Conservation (phyloP, 2,888 invertebrate species). For the Hyposoter dolosus region DNA sequence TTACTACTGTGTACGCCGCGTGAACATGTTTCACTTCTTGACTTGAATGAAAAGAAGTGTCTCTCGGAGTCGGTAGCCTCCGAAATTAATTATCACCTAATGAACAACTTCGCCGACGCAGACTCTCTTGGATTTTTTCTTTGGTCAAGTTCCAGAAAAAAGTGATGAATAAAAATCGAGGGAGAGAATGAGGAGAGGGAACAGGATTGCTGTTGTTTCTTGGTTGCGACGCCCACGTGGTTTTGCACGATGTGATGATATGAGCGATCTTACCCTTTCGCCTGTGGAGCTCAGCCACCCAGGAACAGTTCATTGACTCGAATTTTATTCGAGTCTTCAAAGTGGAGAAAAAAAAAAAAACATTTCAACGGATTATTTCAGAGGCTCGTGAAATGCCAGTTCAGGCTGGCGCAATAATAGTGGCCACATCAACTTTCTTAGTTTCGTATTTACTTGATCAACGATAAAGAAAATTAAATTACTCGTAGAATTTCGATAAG, state of each 20-base stretch:
- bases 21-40: constrained; percentile 47
- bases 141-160: constrained; percentile 7
- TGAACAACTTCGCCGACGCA: constrained; percentile 71
- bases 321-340: not conserved
- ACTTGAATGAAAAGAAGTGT: constrained; percentile 51
- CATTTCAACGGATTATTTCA: not conserved
- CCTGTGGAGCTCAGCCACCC: not conserved
- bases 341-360: not conserved
- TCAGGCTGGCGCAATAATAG: not conserved
- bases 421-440: no score
- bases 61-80: constrained; percentile 67
- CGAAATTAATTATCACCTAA: constrained; percentile 76
- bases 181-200: constrained; percentile 26
- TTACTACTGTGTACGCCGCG: constrained; percentile 37
- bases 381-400: not conserved
- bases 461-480: no score
- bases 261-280: constrained; percentile 19
- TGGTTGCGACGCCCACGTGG: constrained; percentile 56
- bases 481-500: no score
- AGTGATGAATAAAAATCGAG: not conserved
- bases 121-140: constrained; percentile 29
- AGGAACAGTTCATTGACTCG: not conserved
- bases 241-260: constrained; percentile 51
- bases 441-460: no score
- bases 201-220: constrained; percentile 27